phyloP scores from a whole-genome alignment of 2,888 invertebrate genomes.

The Priocnemis perturbator region DNA sequence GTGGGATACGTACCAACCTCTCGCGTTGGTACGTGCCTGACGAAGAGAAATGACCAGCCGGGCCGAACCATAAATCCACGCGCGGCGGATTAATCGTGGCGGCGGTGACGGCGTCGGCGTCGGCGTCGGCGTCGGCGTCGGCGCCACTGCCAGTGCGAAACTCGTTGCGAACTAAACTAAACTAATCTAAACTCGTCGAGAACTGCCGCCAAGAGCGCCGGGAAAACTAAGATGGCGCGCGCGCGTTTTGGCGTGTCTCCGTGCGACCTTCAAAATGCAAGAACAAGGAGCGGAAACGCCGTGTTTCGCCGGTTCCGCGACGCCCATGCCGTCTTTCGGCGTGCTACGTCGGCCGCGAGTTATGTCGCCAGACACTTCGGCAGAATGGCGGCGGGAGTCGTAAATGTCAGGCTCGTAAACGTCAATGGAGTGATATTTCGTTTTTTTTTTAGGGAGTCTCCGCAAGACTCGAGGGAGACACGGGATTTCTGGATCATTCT shows the following conservation, averaged over 20 bases:
- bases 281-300: background rate
- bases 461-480: too few species aligned
- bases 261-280: background rate
- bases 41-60: slow-evolving; percentile 69
- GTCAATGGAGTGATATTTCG: too few species aligned
- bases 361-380: too few species aligned
- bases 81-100: slow-evolving; percentile 68
- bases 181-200: slow-evolving; percentile 72
- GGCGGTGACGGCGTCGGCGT: slow-evolving; percentile 42
- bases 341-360: background rate
- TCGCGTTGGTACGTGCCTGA: slow-evolving; percentile 56
- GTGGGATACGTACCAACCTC: background rate
- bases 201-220: slow-evolving; percentile 56
- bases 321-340: too few species aligned
- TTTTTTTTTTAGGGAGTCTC: too few species aligned
- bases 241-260: slow-evolving; percentile 29
- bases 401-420: too few species aligned
- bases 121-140: slow-evolving; percentile 36
- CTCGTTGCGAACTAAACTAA: slow-evolving; percentile 72
- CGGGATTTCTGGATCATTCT: too few species aligned
- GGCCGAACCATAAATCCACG: slow-evolving; percentile 68
- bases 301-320: background rate
- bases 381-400: too few species aligned
- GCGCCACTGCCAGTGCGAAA: slow-evolving; percentile 48
- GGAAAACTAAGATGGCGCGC: slow-evolving; percentile 37